These are phyloP conservation scores for Notolepis coatsorum DNA, from an alignment of 2,797 vertebrate genomes.

Conservation along the genomic window DNA sequence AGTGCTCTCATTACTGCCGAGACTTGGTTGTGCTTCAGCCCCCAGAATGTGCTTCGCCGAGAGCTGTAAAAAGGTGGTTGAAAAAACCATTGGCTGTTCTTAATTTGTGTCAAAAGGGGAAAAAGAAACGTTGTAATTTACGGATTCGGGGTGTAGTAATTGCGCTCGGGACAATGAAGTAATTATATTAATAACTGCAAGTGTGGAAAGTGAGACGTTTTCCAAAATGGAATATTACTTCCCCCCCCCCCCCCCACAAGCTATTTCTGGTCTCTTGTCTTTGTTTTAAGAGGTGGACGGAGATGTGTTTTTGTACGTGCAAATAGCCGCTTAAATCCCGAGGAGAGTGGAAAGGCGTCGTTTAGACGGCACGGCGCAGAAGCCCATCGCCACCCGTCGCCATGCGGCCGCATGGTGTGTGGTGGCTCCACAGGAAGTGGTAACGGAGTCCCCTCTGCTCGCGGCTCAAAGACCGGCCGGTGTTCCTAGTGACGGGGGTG, in stretches of 20 bases:
- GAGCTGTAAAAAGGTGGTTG: conserved; percentile 18
- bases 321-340: background rate
- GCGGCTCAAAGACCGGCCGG: too few species aligned
- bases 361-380: background rate
- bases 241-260: background rate
- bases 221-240: background rate
- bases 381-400: conserved; percentile 26
- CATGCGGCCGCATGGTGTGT: too few species aligned
- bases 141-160: background rate
- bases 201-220: background rate
- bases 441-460: too few species aligned
- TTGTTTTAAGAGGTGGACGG: background rate
- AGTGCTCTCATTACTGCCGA: conserved; percentile 49
- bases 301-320: background rate
- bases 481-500: too few species aligned
- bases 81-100: background rate
- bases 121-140: conserved; percentile 12
- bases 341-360: background rate
- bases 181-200: too few species aligned
- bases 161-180: conserved; percentile 4
- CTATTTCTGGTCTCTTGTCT: background rate
- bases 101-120: conserved; percentile 31
- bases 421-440: too few species aligned
- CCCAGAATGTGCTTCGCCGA: conserved; percentile 28
- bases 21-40: conserved; percentile 32